Evolutionary conservation across 1,140 invertebrate species (phyloP).

Genomic region (Neodiprion pinetum): DNA sequence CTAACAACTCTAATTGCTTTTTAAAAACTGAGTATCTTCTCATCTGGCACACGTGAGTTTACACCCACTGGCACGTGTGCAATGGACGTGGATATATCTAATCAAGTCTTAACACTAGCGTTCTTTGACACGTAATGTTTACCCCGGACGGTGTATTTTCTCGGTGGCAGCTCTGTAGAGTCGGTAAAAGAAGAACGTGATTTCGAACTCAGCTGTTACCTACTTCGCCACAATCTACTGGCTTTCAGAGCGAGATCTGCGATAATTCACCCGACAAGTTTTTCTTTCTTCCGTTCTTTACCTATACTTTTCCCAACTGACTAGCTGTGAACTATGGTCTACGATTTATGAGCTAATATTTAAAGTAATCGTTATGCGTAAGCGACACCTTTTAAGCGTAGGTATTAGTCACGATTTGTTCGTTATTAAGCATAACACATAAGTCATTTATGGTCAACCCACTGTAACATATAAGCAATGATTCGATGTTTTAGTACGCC

Average conservation of each 20-base stretch:
- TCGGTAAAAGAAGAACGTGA: conserved; percentile 10
- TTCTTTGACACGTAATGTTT: conserved; percentile 20
- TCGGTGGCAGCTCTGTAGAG: conserved; percentile 11
- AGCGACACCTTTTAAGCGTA: not conserved
- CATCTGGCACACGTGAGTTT: conserved; percentile 11
- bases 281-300: conserved; percentile 11
- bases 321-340: not conserved
- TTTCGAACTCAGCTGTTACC: conserved; percentile 14
- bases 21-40: not conserved
- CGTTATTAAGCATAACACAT: not conserved
- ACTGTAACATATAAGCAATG: conserved; percentile 10
- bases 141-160: conserved; percentile 17
- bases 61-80: not conserved
- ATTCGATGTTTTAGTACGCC: conserved; percentile 10
- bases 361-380: not conserved
- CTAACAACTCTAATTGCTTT: too few species aligned
- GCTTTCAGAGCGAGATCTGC: not conserved
- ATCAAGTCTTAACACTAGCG: conserved; percentile 18
- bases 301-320: conserved; percentile 5
- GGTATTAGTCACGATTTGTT: not conserved
- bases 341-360: not conserved
- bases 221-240: not conserved
- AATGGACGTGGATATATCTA: not conserved
- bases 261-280: conserved; percentile 10
- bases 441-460: conserved; percentile 3